Conservation (phyloP, 2,888 invertebrate genomes). For the Eristalis pertinax region DNA sequence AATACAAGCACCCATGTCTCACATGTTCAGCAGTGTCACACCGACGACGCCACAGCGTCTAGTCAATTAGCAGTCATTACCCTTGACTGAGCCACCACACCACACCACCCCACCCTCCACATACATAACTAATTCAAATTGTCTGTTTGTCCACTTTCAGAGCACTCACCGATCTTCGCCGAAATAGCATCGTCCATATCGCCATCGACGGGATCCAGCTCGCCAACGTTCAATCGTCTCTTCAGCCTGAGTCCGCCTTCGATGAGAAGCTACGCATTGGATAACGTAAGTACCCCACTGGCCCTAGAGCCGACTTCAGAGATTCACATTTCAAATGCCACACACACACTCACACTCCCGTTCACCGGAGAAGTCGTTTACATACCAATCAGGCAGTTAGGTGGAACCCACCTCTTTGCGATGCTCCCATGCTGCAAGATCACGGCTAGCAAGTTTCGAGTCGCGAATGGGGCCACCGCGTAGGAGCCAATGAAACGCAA, state of each 20-base stretch:
- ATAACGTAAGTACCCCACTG: constrained; percentile 77
- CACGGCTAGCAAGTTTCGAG: constrained; percentile 44
- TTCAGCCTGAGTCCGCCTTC: constrained; percentile 79
- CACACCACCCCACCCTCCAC: not conserved
- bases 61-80: constrained; percentile 1
- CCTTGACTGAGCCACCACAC: not conserved
- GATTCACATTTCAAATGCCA: constrained; percentile 66
- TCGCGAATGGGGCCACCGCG: not conserved
- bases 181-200: constrained; percentile 78
- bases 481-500: not conserved
- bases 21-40: not conserved
- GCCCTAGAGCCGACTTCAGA: not conserved
- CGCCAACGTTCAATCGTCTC: constrained; percentile 78
- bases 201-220: constrained; percentile 77
- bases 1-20: too few relatives aligned
- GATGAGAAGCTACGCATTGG: constrained; percentile 76
- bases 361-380: not conserved
- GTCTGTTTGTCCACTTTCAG: constrained; percentile 69
- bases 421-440: constrained; percentile 35
- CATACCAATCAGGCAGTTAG: not conserved
- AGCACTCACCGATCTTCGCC: constrained; percentile 79
- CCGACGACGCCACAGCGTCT: constrained; percentile 18
- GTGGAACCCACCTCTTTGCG: not conserved
- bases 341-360: not conserved
- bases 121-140: not conserved